A percentile compares a stretch with the other conserved stretches of the same genome.
Conservation (phyloP, 2,797 vertebrate genomes). For the Lagorchestes hirsutus region DNA sequence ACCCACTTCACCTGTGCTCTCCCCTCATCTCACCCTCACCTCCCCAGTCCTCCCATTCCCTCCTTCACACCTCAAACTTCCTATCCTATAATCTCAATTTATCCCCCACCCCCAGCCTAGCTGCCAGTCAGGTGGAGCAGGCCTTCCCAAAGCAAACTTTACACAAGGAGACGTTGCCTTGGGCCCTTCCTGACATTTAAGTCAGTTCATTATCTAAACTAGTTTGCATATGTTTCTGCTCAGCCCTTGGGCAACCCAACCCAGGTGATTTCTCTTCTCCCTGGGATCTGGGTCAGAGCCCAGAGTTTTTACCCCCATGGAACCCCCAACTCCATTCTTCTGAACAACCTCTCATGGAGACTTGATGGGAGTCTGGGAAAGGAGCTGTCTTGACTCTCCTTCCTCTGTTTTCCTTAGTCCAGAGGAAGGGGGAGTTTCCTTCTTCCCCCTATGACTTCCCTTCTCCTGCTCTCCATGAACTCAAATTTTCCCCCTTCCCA, state of each 20-base stretch:
- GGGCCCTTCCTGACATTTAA: conserved; percentile 81
- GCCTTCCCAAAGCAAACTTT: conserved; percentile 78
- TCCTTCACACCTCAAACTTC: background rate
- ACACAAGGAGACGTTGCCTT: conserved; percentile 62
- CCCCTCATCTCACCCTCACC: background rate
- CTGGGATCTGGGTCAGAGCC: background rate
- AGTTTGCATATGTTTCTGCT: conserved; percentile 40
- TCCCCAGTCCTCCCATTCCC: background rate
- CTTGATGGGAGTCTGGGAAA: background rate
- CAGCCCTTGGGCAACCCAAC: conserved; percentile 17
- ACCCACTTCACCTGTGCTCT: background rate
- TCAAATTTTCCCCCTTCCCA: background rate
- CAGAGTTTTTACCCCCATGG: conserved; percentile 2
- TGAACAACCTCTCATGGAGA: background rate
- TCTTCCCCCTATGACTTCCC: background rate
- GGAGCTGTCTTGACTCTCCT: background rate
- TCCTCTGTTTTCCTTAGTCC: background rate
- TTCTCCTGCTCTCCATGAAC: background rate
- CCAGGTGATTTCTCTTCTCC: background rate
- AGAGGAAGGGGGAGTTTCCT: background rate
- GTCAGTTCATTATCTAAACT: conserved; percentile 38
- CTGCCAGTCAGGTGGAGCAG: conserved; percentile 71
- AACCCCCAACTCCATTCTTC: background rate
- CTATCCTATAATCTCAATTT: background rate
- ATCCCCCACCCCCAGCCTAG: conserved; percentile 41